phyloP scores from a whole-genome alignment of 2,888 invertebrate species.

The Laothoe populi region DNA sequence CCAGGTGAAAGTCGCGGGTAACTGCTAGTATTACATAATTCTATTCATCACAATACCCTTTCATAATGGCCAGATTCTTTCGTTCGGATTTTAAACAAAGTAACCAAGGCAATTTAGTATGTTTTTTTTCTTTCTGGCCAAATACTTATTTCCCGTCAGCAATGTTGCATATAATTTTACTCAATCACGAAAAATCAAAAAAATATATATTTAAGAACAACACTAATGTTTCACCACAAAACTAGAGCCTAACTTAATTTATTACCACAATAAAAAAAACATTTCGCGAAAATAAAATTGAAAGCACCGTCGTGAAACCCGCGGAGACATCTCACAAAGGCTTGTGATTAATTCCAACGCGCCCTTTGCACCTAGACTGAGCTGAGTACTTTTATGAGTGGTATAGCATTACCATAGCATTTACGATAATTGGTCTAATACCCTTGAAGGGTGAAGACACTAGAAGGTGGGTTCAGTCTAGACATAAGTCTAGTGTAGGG shows the following conservation, averaged over 20 bases:
- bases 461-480: slow-evolving; percentile 3
- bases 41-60: too few relatives aligned
- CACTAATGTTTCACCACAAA: too few relatives aligned
- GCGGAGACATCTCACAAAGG: not conserved
- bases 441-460: slow-evolving; percentile 9
- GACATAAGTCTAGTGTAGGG: slow-evolving; percentile 13
- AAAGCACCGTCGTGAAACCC: not conserved
- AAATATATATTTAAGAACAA: too few relatives aligned
- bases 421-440: slow-evolving; percentile 18
- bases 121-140: too few relatives aligned
- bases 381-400: slow-evolving; percentile 3
- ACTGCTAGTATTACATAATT: too few relatives aligned
- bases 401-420: not conserved
- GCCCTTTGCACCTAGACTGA: not conserved
- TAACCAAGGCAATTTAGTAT: too few relatives aligned
- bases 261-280: not conserved
- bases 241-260: not conserved
- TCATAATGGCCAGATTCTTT: too few relatives aligned
- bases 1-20: too few relatives aligned
- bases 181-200: too few relatives aligned
- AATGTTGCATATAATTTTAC: too few relatives aligned
- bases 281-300: not conserved
- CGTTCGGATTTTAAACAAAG: too few relatives aligned
- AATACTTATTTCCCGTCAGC: too few relatives aligned
- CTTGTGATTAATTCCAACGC: not conserved